Base-by-base conservation (phyloP, 2,113 vertebrate genomes). In the Erinaceus europaeus region DNA sequence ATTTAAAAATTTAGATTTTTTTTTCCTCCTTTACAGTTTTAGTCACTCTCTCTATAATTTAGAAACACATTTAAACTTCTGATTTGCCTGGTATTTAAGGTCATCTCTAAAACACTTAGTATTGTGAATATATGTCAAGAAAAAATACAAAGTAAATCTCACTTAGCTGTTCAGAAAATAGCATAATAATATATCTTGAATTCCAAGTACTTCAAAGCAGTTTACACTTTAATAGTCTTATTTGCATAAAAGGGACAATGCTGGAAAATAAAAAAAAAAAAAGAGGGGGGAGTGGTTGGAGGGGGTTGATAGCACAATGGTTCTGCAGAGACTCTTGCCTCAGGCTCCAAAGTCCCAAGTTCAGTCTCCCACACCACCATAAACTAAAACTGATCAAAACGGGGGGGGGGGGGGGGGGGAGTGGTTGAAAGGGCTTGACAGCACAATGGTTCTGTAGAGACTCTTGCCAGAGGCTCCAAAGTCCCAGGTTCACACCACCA, bases 121-220 rank as follows among this genome's bases (percentile, higher is more conserved):
- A 61, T 42, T 32, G 36, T 67, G 53, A 79, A 62, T 62, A 27
- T 71, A 79, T 62, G 44, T 50, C 21, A 44, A 50, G 38, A n/a
- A 88, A 52, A 69, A 79, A 72, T 72, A 27, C 29, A 71, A 71
- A 80, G 55, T 44, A 64, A 65, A 81, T 36, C n/a, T 72, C 75
- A 88, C 75, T 32, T 72, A 27, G 65, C 53, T 72, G 7, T 79
- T 79, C 20, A 52, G 79, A 79, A 71, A 71, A 42, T 27, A 87
- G 42, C 34, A 20, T 50, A 61, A 40, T 50, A 88, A 50, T 52
- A 9, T 32, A 72, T 27, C 17, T 89, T 81, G 59, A 65, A 67
- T 65, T 82, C 18, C 9, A 74, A 64, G 38, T 42, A 53, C 15
- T 3, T 62, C 11, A 10, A 62, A 64, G 68, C 46, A 29, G 20